Conservation (phyloP, 2,797 vertebrate species). For the Sarcoramphus papa region DNA sequence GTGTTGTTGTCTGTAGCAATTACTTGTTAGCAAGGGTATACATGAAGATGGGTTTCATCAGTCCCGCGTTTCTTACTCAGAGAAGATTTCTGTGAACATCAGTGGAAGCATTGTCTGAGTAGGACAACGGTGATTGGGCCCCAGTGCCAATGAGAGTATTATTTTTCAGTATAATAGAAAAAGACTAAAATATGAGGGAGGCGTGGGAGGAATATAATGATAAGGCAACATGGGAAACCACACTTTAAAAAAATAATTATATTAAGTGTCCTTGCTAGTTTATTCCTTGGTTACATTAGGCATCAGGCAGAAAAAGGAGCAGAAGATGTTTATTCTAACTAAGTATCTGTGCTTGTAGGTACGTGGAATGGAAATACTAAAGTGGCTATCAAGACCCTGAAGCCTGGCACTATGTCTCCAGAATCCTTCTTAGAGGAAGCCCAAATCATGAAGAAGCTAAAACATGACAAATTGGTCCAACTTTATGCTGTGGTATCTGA, state of each 20-base stretch:
- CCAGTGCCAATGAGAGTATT: background rate
- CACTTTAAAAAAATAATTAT: background rate
- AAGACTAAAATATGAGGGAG: background rate
- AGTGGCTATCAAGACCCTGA: slow-evolving; percentile 97
- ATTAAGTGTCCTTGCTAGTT: background rate
- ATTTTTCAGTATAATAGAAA: background rate
- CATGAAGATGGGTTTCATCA: background rate
- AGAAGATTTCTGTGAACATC: background rate
- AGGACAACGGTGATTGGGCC: background rate
- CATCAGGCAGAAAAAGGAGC: background rate
- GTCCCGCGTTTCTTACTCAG: background rate
- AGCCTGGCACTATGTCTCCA: slow-evolving; percentile 96
- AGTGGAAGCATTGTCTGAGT: slow-evolving; percentile 2
- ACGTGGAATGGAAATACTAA: slow-evolving; percentile 98
- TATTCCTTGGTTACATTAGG: background rate
- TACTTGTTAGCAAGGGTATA: background rate
- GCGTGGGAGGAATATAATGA: background rate
- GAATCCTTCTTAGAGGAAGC: slow-evolving; percentile 97
- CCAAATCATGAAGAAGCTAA: slow-evolving; percentile 98
- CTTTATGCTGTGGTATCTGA: slow-evolving; percentile 96
- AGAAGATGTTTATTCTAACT: slow-evolving; percentile 31
- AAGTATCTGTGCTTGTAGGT: slow-evolving; percentile 75
- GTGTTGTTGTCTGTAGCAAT: background rate
- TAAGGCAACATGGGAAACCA: background rate
- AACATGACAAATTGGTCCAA: slow-evolving; percentile 95